phyloP scores from a whole-genome alignment of 2,797 vertebrate genomes.

The Catamblyrhynchus diadema region DNA sequence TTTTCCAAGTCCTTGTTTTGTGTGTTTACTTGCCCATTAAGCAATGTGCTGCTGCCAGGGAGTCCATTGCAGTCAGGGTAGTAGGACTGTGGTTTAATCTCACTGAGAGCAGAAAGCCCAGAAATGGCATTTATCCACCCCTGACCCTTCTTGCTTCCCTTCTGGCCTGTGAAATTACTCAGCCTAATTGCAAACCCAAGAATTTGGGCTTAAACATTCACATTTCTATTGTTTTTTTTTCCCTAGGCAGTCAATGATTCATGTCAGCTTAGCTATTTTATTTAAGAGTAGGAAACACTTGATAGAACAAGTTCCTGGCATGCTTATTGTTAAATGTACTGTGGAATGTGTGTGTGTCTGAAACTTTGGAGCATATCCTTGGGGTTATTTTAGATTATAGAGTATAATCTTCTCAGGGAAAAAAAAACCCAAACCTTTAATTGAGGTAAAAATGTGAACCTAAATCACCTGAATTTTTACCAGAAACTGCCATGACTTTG shows the following conservation, averaged over 20 bases:
- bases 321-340: accelerated
- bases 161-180: background rate
- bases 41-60: background rate
- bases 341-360: background rate
- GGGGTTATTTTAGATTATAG: background rate
- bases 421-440: background rate
- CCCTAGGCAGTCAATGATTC: background rate
- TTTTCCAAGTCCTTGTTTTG: background rate
- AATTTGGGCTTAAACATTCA: background rate
- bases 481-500: accelerated
- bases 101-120: background rate
- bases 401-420: background rate
- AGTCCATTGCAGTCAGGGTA: background rate
- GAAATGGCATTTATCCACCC: background rate
- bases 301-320: background rate
- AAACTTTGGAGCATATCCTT: background rate
- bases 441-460: background rate
- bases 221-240: background rate
- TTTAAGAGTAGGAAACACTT: background rate
- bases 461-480: background rate
- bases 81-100: background rate
- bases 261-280: background rate
- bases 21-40: background rate
- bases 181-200: background rate
- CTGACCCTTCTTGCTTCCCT: background rate